Percentiles rank a stretch among this genome's conserved stretches.
These are phyloP conservation scores for Perca schrenkii DNA, from an alignment of 2,113 vertebrate species.

Conservation along the genomic window DNA sequence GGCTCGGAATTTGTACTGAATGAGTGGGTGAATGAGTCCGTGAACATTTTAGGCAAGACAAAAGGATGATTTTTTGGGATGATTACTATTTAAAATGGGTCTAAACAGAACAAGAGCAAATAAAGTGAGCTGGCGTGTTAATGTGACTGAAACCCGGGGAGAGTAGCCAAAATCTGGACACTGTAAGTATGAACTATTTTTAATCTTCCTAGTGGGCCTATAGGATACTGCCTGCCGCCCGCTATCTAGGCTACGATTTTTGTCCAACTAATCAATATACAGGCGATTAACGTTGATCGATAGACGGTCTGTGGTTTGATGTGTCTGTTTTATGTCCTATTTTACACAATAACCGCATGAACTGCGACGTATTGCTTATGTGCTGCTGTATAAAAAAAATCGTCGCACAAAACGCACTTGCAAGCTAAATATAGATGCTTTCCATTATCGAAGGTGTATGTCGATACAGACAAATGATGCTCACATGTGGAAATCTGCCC, in stretches of 20 bases:
- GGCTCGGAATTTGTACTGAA: conserved; percentile 66
- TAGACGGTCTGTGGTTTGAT: neutral
- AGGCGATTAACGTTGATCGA: neutral
- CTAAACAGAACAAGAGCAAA: neutral
- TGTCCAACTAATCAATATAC: neutral
- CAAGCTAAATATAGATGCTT: neutral
- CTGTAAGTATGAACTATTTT: conserved; percentile 58
- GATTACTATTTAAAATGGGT: conserved; percentile 22
- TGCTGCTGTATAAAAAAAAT: neutral
- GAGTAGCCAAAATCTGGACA: conserved; percentile 29
- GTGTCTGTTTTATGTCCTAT: neutral
- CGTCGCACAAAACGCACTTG: neutral
- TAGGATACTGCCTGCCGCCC: neutral
- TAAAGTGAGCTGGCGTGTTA: neutral
- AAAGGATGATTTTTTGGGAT: conserved; percentile 12
- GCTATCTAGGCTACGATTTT: neutral
- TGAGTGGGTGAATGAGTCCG: conserved; percentile 55
- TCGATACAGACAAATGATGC: neutral
- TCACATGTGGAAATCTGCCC: neutral
- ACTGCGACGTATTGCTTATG: neutral
- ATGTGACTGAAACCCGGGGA: conserved; percentile 28
- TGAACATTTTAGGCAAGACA: conserved; percentile 16
- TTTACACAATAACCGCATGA: neutral
- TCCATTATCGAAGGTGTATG: neutral
- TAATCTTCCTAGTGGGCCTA: conserved; percentile 21